Base-by-base conservation (phyloP, 2,888 invertebrate species). In the Chrysomela aeneicollis region DNA sequence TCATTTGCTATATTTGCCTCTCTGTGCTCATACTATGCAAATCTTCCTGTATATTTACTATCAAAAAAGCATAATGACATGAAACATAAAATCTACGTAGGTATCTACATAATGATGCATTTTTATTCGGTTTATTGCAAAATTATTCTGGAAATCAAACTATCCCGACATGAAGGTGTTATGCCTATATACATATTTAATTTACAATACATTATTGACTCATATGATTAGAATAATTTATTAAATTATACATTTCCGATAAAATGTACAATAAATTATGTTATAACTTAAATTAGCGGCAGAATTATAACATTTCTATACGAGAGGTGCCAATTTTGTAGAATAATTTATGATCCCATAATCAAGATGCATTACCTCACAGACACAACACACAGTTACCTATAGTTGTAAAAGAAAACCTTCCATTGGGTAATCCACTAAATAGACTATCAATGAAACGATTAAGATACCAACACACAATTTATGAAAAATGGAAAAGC, bases 201-300 rank as follows among this genome's bases (percentile, higher is more conserved):
- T 63, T 59, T 22, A 32, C 53, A 49, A 47, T 59, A 22, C 30
- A 15, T 26, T 21, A 60, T 60, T 10, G 35, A 37, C 32, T 12
- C n/a, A 47, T 37, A 10, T 54, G 52, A 57, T 59, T 59, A 18
- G 46, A 10, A 53, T 59, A 63, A 63, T 63, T 59, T 54, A 18
- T 32, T 47, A 53, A 59, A 59, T 63, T 59, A 47, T 49, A 58
- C 18, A 37, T 58, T 46, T 63, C 42, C 21, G 17, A 42, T 18
- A 52, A 59, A 1, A 49, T 49, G 15, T 22, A 35, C 22, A 9
- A 49, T 19, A 12, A 57, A 57, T 57, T 22, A 30, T 54, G 10
- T 54, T 49, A 54, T 47, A 54, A 46, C 8, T 47, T 42, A 18
- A 61, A 32, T 18, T 10, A 22, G 22, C 17, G 46, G 30, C 17